phyloP scores from a whole-genome alignment of 2,113 vertebrate genomes.

The Baryphthengus martii region DNA sequence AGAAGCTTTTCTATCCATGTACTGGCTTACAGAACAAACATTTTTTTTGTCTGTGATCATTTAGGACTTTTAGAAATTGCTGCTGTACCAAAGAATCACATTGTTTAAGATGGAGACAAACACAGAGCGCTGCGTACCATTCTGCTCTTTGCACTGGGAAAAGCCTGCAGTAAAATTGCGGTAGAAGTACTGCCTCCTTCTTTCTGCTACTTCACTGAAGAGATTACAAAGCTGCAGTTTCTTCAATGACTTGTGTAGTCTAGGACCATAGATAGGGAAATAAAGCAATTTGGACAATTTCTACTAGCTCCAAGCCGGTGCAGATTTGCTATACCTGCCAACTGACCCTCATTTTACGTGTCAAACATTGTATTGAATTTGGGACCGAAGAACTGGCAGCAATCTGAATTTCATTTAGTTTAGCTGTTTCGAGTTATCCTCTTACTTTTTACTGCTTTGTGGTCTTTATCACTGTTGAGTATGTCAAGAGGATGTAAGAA shows the following conservation, averaged over 20 bases:
- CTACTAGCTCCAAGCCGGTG: background rate
- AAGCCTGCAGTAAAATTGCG: background rate
- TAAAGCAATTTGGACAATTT: conserved; percentile 13
- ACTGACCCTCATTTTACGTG: conserved; percentile 11
- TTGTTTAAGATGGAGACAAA: conserved; percentile 6
- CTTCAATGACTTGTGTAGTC: background rate
- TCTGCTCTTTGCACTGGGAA: background rate
- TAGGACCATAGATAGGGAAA: background rate
- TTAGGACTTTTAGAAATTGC: background rate
- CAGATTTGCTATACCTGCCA: conserved; percentile 33
- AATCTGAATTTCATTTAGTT: conserved; percentile 14
- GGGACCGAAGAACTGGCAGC: background rate
- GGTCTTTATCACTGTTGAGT: background rate
- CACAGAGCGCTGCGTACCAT: background rate
- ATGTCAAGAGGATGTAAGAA: background rate
- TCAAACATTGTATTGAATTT: conserved; percentile 12
- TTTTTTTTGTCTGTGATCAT: background rate
- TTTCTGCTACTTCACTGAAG: background rate
- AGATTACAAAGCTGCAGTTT: background rate
- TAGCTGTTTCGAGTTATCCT: background rate
- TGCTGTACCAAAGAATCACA: background rate
- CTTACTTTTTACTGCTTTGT: background rate
- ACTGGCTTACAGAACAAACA: background rate
- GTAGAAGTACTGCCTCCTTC: background rate
- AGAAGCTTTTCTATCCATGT: background rate